Evolutionary conservation across 2,888 invertebrate genomes (phyloP).

Genomic region (Vesta saturnalis): DNA sequence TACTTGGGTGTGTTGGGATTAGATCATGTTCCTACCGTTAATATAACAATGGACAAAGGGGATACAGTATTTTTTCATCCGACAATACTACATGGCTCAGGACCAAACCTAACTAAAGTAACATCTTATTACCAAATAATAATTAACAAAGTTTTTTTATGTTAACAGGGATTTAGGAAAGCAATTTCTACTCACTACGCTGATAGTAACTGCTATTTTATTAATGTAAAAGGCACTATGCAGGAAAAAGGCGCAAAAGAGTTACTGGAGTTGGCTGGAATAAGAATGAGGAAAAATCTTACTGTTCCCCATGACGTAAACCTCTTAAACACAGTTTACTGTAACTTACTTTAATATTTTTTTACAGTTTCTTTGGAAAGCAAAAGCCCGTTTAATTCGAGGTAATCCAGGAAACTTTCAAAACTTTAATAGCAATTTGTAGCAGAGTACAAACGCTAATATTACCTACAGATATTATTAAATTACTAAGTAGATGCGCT

Average conservation of each 20-base stretch:
- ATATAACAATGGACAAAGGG: constrained; percentile 83
- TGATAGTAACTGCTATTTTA: constrained; percentile 73
- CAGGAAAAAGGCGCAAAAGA: constrained; percentile 73
- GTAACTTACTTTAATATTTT: background rate
- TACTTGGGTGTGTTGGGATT: background rate
- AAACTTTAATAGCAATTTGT: background rate
- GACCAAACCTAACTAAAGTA: constrained; percentile 77
- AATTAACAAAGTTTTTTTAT: background rate
- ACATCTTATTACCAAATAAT: background rate
- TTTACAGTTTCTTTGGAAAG: constrained; percentile 3
- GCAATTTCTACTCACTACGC: constrained; percentile 88
- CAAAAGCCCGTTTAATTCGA: background rate
- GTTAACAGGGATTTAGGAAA: constrained; percentile 77
- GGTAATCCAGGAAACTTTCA: background rate
- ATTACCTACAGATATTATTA: no score
- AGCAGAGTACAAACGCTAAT: no score
- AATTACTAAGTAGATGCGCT: no score
- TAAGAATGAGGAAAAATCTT: constrained; percentile 18
- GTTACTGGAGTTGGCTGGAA: constrained; percentile 62
- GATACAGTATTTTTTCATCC: constrained; percentile 92
- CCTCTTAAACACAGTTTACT: background rate
- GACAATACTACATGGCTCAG: constrained; percentile 85
- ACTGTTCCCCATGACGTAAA: no score
- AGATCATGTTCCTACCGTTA: background rate
- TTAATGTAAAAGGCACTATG: constrained; percentile 71